Evolutionary conservation across 2,113 vertebrate species (phyloP).

Genomic region (Xiphophorus hellerii): DNA sequence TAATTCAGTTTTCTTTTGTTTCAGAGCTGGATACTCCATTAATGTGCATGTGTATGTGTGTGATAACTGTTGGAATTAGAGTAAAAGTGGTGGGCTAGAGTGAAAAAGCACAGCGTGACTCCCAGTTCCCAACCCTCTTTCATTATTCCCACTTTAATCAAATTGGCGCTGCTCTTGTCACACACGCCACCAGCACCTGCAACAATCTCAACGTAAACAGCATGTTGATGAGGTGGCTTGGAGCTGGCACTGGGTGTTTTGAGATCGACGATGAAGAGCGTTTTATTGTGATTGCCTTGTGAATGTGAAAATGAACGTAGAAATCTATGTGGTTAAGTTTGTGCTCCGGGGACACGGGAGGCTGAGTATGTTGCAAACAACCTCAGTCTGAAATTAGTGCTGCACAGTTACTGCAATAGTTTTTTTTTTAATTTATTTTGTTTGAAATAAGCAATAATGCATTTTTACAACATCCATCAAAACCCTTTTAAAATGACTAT

Average conservation of each 20-base stretch:
- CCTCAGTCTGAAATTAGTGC: not conserved
- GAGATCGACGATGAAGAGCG: constrained; percentile 21
- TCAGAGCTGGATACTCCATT: constrained; percentile 28
- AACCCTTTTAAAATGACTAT: not conserved
- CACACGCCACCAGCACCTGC: constrained; percentile 51
- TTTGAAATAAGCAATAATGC: not conserved
- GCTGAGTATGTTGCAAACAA: not conserved
- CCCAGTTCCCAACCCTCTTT: constrained; percentile 32
- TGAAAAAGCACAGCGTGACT: constrained; percentile 33
- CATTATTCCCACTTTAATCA: constrained; percentile 65
- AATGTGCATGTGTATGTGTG: constrained; percentile 6
- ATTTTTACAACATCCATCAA: not conserved
- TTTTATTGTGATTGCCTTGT: constrained; percentile 24
- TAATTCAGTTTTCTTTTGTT: constrained; percentile 48
- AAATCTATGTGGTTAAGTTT: constrained; percentile 10
- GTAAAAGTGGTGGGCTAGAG: constrained; percentile 20
- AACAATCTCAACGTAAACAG: constrained; percentile 8
- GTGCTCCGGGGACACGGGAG: not conserved
- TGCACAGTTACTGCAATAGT: not conserved
- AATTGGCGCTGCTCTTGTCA: constrained; percentile 38
- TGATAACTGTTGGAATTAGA: constrained; percentile 26
- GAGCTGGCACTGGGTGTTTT: constrained; percentile 12
- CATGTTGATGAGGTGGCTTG: constrained; percentile 25
- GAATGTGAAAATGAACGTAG: not conserved
- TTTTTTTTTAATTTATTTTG: not conserved